Evolutionary conservation across 2,888 invertebrate species (phyloP).

Genomic region (Dorcus parallelipipedus): DNA sequence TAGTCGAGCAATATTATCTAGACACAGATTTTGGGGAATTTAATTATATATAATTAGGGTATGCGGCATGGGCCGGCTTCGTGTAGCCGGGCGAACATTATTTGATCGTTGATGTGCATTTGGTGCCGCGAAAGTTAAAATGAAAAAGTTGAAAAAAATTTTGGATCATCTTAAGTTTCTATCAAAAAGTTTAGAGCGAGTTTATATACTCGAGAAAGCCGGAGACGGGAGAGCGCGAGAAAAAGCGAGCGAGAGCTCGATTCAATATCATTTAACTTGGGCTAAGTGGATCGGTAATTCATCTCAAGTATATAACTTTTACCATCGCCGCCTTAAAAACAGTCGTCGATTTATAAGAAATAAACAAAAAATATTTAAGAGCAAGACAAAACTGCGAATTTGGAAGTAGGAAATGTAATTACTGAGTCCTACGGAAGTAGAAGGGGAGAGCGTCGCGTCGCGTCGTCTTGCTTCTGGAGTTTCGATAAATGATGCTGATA

Average conservation of each 20-base stretch:
- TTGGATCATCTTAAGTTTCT: conserved; percentile 26
- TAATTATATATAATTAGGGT: conserved; percentile 31
- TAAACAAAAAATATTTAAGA: not conserved
- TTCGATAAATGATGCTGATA: conserved; percentile 14
- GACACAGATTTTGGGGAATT: conserved; percentile 21
- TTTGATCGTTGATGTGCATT: not conserved
- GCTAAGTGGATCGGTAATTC: conserved; percentile 13
- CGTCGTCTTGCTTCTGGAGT: not conserved
- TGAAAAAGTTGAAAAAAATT: conserved; percentile 34
- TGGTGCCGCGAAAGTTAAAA: conserved; percentile 28
- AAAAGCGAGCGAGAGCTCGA: conserved; percentile 4
- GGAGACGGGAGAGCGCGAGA: conserved; percentile 14
- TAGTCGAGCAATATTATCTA: conserved; percentile 7
- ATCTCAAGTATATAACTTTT: conserved; percentile 5
- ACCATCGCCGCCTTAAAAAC: not conserved
- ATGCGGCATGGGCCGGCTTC: conserved; percentile 25
- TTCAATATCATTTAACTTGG: conserved; percentile 16
- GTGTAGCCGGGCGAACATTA: conserved; percentile 16
- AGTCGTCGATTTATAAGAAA: not conserved
- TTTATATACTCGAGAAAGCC: conserved; percentile 25
- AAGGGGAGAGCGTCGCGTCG: not conserved
- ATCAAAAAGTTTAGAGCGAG: conserved; percentile 27
- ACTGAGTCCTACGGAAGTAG: conserved; percentile 2
- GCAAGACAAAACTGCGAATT: conserved; percentile 6
- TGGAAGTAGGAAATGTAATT: conserved; percentile 7